Evolutionary conservation across 2,113 vertebrate species (phyloP).

Genomic region (Murina feae): DNA sequence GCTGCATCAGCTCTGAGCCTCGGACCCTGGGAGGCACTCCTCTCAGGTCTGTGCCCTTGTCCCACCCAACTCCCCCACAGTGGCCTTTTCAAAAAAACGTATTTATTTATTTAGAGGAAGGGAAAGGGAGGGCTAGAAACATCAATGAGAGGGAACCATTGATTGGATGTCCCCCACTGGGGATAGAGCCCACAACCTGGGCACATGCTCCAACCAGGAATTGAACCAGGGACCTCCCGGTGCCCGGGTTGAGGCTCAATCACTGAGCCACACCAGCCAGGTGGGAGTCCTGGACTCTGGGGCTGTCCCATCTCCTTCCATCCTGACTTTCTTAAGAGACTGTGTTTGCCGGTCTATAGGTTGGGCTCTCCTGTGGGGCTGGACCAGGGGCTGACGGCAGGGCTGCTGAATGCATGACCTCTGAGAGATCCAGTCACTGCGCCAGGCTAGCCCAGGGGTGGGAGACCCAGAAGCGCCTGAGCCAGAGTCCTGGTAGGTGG

Average conservation of each 20-base stretch:
- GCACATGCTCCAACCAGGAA: too few relatives aligned
- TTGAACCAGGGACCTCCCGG: too few relatives aligned
- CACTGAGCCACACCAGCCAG: too few relatives aligned
- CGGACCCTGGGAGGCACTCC: neutral
- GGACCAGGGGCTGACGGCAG: neutral
- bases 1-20: accelerated
- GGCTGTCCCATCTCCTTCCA: neutral
- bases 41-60: neutral
- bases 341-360: neutral
- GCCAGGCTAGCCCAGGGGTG: neutral
- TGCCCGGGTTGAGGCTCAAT: too few relatives aligned
- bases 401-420: neutral
- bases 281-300: neutral
- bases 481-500: neutral
- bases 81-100: too few relatives aligned
- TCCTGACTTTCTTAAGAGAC: neutral
- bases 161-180: too few relatives aligned
- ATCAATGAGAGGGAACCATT: too few relatives aligned
- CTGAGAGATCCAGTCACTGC: neutral
- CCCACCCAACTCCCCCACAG: too few relatives aligned
- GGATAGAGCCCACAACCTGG: too few relatives aligned
- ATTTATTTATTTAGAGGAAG: too few relatives aligned
- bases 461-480: accelerated
- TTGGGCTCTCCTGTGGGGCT: neutral
- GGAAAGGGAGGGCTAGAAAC: too few relatives aligned